A percentile compares a stretch with the other conserved stretches of the same genome.
Conservation (phyloP, 2,797 vertebrate genomes). For the Anguilla megastoma region DNA sequence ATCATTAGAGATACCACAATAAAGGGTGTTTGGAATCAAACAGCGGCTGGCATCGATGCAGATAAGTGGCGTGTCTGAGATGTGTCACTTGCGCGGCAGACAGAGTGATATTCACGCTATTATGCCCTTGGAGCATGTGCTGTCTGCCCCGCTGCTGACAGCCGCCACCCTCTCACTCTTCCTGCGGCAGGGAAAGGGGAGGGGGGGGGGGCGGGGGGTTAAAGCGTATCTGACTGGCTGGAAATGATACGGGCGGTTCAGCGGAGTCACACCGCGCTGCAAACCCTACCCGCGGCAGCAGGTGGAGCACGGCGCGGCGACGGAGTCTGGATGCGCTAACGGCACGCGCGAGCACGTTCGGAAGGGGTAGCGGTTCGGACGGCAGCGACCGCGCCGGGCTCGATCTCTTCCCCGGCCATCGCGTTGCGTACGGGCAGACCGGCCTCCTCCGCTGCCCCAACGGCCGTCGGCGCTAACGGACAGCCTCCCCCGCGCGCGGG, state of each 20-base stretch:
- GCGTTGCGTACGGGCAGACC: constrained; percentile 27
- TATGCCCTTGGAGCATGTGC: background rate
- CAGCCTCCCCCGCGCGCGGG: constrained; percentile 41
- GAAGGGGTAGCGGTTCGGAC: constrained; percentile 20
- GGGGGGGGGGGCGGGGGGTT: background rate
- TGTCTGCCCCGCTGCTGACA: background rate
- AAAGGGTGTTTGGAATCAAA: background rate
- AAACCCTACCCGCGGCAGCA: constrained; percentile 40
- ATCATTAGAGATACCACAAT: constrained; percentile 3
- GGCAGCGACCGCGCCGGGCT: constrained; percentile 52
- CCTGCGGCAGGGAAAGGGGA: background rate
- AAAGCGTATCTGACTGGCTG: background rate
- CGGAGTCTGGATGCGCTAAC: too few relatives aligned
- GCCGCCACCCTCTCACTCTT: background rate
- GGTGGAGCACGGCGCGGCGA: constrained; percentile 30
- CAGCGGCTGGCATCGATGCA: background rate
- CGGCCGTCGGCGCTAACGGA: constrained; percentile 52
- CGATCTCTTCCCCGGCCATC: constrained; percentile 57
- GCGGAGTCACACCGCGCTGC: background rate
- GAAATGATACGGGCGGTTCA: background rate
- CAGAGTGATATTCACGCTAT: background rate
- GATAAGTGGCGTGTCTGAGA: background rate
- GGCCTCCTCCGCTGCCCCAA: constrained; percentile 45
- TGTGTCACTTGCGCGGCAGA: constrained; percentile 17
- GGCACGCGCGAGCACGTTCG: background rate